Evolutionary conservation across 2,888 invertebrate species (phyloP), one percentile per base, ranked within the genome.

Genomic region (Lasioglossum figueresi): DNA sequence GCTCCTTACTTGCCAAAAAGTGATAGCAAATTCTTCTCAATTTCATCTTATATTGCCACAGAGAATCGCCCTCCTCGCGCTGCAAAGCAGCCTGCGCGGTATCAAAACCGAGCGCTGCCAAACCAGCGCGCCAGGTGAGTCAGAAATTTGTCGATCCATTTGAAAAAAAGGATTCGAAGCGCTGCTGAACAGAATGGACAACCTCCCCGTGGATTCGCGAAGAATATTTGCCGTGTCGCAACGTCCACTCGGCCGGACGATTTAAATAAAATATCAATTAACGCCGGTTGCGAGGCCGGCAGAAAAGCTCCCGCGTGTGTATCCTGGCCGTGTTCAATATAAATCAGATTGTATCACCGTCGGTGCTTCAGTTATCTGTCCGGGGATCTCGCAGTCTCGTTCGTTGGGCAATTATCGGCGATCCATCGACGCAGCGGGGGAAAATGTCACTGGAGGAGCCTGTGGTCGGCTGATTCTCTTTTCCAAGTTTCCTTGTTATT

Each of bases 321-420:
- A 88, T 88, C 89, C 84, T 85, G 83, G 83, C 91, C 91, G 91
- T 93, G 91, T 93, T 88, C 92, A 91, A 94, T 93, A 93, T 93
- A 94, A 93, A 93, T 94, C 92, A 94, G 93, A 94, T 94, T 92
- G 93, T 93, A 94, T 93, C 93, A 89, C 88, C 86, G 76, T 76
- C 88, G 91, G 90, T 91, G 91, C 91, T 90, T 91, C 87, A 82
- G 80, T 91, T 93, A 93, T 93, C 93, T 86, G 82, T 52, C 80
- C 70, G 73, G 87, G 89, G 88, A 93, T 93, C 93, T 93, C 88
- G 84, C 76, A 71, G 91, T 82, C 88, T 90, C 84, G 88, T 83
- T 82, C 88, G 91, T 92, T 92, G 91, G 92, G 92, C 91, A 93
- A 93, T 93, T 93, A 93, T 93, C 93, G 91, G 89, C 92, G 93